These are phyloP conservation scores for Meloidogyne hapla DNA, from an alignment of 1,140 invertebrate genomes.

Conservation along the genomic window DNA sequence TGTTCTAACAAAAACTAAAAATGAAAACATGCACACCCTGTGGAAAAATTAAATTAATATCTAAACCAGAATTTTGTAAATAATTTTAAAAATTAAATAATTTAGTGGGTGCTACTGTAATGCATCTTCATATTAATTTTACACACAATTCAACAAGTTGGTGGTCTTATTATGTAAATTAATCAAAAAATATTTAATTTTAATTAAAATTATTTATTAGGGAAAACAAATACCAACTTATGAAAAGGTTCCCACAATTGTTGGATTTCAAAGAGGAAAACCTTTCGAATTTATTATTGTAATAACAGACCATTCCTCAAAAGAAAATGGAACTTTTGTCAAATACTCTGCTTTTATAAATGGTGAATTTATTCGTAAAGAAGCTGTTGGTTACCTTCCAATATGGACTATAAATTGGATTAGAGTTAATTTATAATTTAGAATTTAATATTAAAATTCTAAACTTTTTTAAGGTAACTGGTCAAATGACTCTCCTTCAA, in stretches of 20 bases:
- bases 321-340: neutral
- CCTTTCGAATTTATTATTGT: neutral
- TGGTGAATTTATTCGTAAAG: slow-evolving; percentile 2
- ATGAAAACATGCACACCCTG: no score
- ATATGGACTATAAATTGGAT: slow-evolving; percentile 3
- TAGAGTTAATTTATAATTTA: neutral
- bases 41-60: neutral
- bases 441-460: neutral
- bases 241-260: neutral
- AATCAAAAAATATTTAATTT: neutral
- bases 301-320: neutral
- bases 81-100: neutral
- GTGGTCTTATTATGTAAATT: neutral
- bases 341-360: slow-evolving; percentile 1
- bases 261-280: neutral
- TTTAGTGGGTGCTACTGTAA: neutral
- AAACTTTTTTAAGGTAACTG: neutral
- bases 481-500: neutral
- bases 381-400: neutral
- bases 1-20: no score
- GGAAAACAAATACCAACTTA: no score
- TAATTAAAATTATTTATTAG: neutral
- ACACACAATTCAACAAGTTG: neutral
- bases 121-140: neutral
- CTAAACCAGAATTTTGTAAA: neutral